phyloP scores from a whole-genome alignment of 1,140 invertebrate species.

The Orius insidiosus region DNA sequence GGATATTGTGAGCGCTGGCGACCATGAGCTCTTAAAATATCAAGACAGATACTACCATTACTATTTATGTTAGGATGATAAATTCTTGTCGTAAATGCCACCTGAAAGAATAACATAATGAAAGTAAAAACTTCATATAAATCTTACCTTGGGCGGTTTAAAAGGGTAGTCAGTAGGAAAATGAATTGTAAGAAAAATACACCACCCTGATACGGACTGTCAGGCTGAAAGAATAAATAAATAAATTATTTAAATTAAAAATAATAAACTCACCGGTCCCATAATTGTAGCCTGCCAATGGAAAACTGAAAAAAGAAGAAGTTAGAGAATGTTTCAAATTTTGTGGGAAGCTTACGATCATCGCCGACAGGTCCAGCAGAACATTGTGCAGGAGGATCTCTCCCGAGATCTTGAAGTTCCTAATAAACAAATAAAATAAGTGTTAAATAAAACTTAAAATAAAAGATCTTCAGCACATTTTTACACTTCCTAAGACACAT shows the following conservation, averaged over 20 bases:
- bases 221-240: no score
- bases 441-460: no score
- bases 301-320: constrained; percentile 69
- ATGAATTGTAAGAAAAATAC: constrained; percentile 98
- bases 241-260: no score
- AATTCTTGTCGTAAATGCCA: constrained; percentile 98
- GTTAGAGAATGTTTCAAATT: constrained; percentile 13
- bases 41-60: constrained; percentile 99
- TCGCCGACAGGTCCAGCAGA: constrained; percentile 94
- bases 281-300: constrained; percentile 98
- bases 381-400: constrained; percentile 97
- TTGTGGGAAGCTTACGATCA: constrained; percentile 72
- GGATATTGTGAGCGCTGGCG: constrained; percentile 96
- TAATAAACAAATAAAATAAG: no score
- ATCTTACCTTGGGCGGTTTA: constrained; percentile 85
- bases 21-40: constrained; percentile 99
- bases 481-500: no score
- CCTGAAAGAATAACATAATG: constrained; percentile 33
- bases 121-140: no score
- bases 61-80: constrained; percentile 99
- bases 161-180: constrained; percentile 99
- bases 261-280: no score
- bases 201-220: constrained; percentile 96
- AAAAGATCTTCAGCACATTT: no score
- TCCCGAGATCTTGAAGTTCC: constrained; percentile 95